phyloP scores from a whole-genome alignment of 2,797 vertebrate genomes.

The Spizella passerina region DNA sequence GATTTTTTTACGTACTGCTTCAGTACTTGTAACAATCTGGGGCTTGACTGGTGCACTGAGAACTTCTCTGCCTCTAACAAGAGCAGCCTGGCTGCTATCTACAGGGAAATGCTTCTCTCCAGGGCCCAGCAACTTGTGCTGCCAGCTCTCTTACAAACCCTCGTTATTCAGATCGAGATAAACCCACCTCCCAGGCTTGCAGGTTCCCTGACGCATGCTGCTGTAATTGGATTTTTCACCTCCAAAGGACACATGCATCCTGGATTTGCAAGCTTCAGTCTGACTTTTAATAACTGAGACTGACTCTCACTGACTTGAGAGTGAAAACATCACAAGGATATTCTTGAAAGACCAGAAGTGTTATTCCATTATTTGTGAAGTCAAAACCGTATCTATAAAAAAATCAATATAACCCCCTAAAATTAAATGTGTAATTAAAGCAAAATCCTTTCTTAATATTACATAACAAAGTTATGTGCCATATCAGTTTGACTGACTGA shows the following conservation, averaged over 20 bases:
- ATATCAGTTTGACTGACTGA: neutral
- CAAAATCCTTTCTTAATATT: neutral
- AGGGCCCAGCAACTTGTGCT: constrained; percentile 19
- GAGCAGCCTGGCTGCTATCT: constrained; percentile 9
- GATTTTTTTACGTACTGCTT: neutral
- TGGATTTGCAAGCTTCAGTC: constrained; percentile 38
- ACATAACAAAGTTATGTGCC: neutral
- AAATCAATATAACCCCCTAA: neutral
- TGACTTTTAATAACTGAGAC: constrained; percentile 28
- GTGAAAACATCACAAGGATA: neutral
- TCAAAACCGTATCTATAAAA: neutral
- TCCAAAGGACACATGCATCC: constrained; percentile 53
- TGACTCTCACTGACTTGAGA: neutral
- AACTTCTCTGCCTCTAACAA: constrained; percentile 25
- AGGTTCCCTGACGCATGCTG: neutral
- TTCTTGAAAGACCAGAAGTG: neutral
- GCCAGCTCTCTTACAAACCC: constrained; percentile 31
- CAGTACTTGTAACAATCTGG: neutral
- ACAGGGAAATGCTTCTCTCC: constrained; percentile 16
- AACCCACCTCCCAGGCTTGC: constrained; percentile 35
- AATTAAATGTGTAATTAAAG: neutral
- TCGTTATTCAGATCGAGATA: constrained; percentile 23
- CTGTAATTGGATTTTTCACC: constrained; percentile 66
- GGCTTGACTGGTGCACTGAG: neutral
- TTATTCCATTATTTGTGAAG: neutral